Evolutionary conservation across 2,888 invertebrate species (phyloP).

Genomic region (Trachelus iudaicus): DNA sequence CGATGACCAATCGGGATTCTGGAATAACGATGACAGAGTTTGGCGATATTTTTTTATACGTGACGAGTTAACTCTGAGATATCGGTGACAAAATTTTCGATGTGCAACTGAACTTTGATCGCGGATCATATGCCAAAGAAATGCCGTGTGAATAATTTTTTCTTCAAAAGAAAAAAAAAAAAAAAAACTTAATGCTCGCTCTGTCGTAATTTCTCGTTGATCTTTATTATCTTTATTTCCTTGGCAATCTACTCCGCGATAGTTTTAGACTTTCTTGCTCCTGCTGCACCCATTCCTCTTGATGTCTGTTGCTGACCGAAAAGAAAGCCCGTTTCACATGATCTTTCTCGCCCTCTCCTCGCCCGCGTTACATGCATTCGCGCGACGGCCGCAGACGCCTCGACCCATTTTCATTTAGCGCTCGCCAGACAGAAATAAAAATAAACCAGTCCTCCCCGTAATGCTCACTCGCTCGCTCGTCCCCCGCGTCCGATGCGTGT

Average conservation of each 20-base stretch:
- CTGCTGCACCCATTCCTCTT: neutral
- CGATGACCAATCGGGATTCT: too few species aligned
- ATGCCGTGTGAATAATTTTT: too few species aligned
- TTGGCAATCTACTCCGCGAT: neutral
- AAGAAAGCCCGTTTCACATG: neutral
- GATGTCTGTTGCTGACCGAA: neutral
- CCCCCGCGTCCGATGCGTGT: neutral
- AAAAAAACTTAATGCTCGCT: neutral
- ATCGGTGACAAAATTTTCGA: too few species aligned
- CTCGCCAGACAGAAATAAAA: constrained; percentile 34
- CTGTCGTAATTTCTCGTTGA: neutral
- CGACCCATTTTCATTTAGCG: constrained; percentile 56
- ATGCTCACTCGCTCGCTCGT: constrained; percentile 4
- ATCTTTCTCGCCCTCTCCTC: neutral
- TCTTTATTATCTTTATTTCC: neutral
- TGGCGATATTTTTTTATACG: too few species aligned
- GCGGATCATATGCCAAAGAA: too few species aligned
- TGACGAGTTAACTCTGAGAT: too few species aligned
- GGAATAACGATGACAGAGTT: too few species aligned
- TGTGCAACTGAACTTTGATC: too few species aligned
- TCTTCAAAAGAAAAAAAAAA: too few species aligned
- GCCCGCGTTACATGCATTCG: neutral
- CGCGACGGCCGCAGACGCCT: constrained; percentile 49
- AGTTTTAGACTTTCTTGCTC: neutral
- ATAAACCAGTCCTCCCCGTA: constrained; percentile 30